Evolutionary conservation across 2,797 vertebrate genomes (phyloP), one percentile per base, ranked within the genome.

Genomic region (Clarias fuscus): DNA sequence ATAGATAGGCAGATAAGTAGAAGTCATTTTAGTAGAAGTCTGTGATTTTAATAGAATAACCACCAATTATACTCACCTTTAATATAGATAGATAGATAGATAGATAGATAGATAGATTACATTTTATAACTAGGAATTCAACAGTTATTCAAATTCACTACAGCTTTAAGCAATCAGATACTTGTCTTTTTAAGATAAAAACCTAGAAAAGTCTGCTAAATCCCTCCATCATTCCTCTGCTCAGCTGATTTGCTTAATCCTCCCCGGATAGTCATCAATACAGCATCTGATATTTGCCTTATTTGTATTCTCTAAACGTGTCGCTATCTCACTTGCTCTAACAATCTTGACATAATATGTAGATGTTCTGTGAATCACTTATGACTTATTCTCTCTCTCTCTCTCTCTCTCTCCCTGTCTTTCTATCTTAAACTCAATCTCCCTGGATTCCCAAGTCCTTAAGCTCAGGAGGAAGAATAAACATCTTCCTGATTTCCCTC

Each of bases 291-390:
- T 59, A 67, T 67, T 62, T 20, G 13, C 15, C 70, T 73, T 14
- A 64, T 81, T 67, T 10, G 43, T 75, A 86, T 86, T 86, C 59
- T 37, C 27, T 58, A 67, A 27, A 64, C 4, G 24, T 56, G 48
- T 58, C 43, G 27, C 20, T 65, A n/a, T 65, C 24, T 67, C 30
- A 15, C 59, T 82, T 79, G 68, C 67, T 82, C 40, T 82, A 8
- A 22, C 43, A 67, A 56, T 56, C 43, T n/a, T 72, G 59, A 79
- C 22, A 79, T 40, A 24, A 40, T 22, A 59, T 61, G 76, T 76
- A 56, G 10, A 48, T 48, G 48, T 48, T 48, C 48, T 58, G 15
- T 11, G 53, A 27, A 53, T 71, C 18, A 71, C 67, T 70, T 70
- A 37, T 48, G 40, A 58, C n/a, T 76, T 8, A 27, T 17, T n/a